Conservation (phyloP, 2,797 vertebrate genomes). For the Spinus olivaceus region DNA sequence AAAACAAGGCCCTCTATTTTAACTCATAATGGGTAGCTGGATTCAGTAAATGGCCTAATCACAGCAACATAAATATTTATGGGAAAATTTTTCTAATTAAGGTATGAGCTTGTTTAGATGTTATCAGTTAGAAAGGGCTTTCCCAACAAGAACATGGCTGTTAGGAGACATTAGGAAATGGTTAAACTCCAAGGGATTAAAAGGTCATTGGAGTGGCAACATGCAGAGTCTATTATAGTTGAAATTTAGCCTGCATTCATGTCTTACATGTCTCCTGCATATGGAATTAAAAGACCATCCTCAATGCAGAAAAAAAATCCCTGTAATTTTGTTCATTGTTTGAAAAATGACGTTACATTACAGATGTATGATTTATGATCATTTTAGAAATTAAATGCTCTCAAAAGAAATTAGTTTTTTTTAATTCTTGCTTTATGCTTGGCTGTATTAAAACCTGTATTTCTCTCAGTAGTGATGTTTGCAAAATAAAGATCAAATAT, state of each 20-base stretch:
- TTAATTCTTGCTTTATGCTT: background rate
- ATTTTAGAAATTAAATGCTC: background rate
- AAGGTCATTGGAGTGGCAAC: constrained; percentile 75
- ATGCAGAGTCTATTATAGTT: constrained; percentile 52
- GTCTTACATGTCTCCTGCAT: background rate
- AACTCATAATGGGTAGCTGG: constrained; percentile 79
- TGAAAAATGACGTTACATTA: background rate
- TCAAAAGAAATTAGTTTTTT: background rate
- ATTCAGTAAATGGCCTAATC: constrained; percentile 79
- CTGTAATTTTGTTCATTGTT: constrained; percentile 20
- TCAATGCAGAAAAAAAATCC: background rate
- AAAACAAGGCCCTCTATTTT: constrained; percentile 79
- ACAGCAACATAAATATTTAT: constrained; percentile 82
- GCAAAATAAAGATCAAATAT: background rate
- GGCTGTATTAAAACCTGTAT: background rate
- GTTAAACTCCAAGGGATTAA: constrained; percentile 76
- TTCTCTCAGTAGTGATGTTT: background rate
- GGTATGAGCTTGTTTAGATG: constrained; percentile 80
- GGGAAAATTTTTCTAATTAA: constrained; percentile 82
- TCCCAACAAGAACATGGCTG: constrained; percentile 80
- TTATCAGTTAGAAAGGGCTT: constrained; percentile 78
- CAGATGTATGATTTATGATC: background rate
- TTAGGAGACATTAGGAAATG: constrained; percentile 81
- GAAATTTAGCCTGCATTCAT: constrained; percentile 41
- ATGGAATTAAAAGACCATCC: constrained; percentile 51